These are phyloP conservation scores for Sussaba pulchella DNA, from an alignment of 2,888 invertebrate species.

Conservation along the genomic window DNA sequence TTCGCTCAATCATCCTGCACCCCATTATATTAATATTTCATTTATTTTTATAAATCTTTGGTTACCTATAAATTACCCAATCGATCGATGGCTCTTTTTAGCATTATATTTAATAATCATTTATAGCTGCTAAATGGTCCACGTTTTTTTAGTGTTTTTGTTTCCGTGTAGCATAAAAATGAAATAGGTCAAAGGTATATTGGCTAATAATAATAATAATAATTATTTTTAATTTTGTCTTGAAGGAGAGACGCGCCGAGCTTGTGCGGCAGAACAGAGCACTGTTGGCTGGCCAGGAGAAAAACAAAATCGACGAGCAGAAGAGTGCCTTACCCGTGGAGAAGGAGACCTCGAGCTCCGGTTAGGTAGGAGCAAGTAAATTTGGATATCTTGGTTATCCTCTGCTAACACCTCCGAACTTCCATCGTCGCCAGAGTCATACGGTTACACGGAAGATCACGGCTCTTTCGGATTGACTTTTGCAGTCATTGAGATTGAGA, in stretches of 20 bases:
- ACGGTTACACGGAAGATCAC: conserved; percentile 23
- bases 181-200: background rate
- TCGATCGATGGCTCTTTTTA: too few relatives aligned
- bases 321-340: conserved; percentile 81
- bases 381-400: conserved; percentile 59
- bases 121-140: too few relatives aligned
- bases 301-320: conserved; percentile 74
- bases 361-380: conserved; percentile 83
- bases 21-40: conserved; percentile 47
- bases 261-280: conserved; percentile 96
- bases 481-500: conserved; percentile 28
- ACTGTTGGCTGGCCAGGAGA: conserved; percentile 87
- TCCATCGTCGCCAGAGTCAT: conserved; percentile 50
- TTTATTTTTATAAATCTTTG: background rate
- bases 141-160: too few relatives aligned
- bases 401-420: conserved; percentile 49
- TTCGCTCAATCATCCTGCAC: conserved; percentile 7
- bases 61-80: background rate
- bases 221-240: conserved; percentile 64
- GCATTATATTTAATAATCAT: too few relatives aligned
- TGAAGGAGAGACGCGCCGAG: conserved; percentile 96
- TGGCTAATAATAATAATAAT: too few relatives aligned
- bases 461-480: conserved; percentile 23
- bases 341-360: conserved; percentile 88
- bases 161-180: conserved; percentile 18